Evolutionary conservation across 2,113 vertebrate genomes (phyloP).

Genomic region (Verasper variegatus): DNA sequence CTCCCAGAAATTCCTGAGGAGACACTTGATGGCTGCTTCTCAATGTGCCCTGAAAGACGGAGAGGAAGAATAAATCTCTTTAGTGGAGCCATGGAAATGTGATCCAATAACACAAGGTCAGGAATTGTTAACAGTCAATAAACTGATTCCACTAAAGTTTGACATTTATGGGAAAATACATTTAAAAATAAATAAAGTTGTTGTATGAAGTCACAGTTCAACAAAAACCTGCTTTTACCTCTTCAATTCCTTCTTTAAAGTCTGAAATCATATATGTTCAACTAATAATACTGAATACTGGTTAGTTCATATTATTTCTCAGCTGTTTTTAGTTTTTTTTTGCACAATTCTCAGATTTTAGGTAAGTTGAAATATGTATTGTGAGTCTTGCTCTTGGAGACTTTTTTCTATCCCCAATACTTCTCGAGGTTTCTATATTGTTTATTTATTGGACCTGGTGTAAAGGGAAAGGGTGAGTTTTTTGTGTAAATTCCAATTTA

Average conservation of each 20-base stretch:
- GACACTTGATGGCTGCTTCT: slow-evolving; percentile 90
- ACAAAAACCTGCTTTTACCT: not conserved
- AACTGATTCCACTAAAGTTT: not conserved
- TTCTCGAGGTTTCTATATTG: too few relatives aligned
- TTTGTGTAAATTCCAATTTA: too few relatives aligned
- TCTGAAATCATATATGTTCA: not conserved
- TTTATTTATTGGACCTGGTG: too few relatives aligned
- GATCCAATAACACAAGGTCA: not conserved
- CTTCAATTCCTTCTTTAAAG: too few relatives aligned
- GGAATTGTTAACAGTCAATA: not conserved
- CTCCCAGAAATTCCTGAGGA: slow-evolving; percentile 93
- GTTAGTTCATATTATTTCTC: not conserved
- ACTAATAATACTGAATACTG: not conserved
- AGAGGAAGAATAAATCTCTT: not conserved
- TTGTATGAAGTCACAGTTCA: not conserved
- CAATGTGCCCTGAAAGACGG: slow-evolving; percentile 86
- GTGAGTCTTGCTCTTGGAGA: too few relatives aligned
- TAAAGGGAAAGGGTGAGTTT: too few relatives aligned
- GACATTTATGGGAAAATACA: too few relatives aligned
- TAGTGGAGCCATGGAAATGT: not conserved
- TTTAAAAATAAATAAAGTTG: too few relatives aligned
- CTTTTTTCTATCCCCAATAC: too few relatives aligned
- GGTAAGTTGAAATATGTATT: too few relatives aligned
- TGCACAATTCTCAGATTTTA: not conserved
- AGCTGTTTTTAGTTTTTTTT: not conserved